Percentiles rank a stretch among this genome's conserved stretches.
These are phyloP conservation scores for Eupithecia pulchellata DNA, from an alignment of 2,888 invertebrate genomes.

Conservation along the genomic window DNA sequence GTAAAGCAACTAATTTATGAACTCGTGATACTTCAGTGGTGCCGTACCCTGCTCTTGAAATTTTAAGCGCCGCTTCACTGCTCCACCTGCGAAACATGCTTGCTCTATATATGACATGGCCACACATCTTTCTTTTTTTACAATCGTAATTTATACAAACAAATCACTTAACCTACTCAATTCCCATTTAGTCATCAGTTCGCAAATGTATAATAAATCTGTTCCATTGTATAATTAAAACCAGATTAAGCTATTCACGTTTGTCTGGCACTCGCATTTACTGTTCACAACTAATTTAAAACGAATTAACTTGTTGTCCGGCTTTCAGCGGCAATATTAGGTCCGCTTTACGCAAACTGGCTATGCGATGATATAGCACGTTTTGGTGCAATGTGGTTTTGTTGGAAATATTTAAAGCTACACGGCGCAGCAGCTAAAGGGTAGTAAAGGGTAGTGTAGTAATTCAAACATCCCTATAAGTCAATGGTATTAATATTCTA, in stretches of 20 bases:
- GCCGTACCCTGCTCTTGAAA: constrained; percentile 75
- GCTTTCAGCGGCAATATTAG: constrained; percentile 35
- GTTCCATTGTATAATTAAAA: constrained; percentile 38
- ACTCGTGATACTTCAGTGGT: constrained; percentile 74
- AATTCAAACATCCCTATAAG: constrained; percentile 30
- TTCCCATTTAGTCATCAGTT: constrained; percentile 23
- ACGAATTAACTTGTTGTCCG: constrained; percentile 39
- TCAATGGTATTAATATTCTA: constrained; percentile 35
- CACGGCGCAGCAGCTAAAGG: background rate
- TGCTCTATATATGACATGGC: constrained; percentile 68
- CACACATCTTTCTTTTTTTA: constrained; percentile 64
- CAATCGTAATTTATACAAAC: constrained; percentile 38
- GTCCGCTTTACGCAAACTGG: constrained; percentile 36
- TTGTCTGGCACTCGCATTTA: constrained; percentile 34
- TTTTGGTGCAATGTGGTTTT: constrained; percentile 30
- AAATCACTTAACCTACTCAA: background rate
- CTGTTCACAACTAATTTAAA: constrained; percentile 41
- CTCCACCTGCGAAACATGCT: constrained; percentile 56
- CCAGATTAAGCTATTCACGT: constrained; percentile 38
- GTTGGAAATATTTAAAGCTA: constrained; percentile 19
- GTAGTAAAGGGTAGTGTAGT: constrained; percentile 12
- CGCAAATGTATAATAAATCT: constrained; percentile 31
- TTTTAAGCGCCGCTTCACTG: constrained; percentile 69
- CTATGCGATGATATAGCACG: constrained; percentile 24
- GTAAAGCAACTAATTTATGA: constrained; percentile 82